Percentiles rank a stretch among this genome's conserved stretches.
Evolutionary conservation across 53 echinoderm and acorn worm species (phyloP).

Genomic region (Henricia sp.): DNA sequence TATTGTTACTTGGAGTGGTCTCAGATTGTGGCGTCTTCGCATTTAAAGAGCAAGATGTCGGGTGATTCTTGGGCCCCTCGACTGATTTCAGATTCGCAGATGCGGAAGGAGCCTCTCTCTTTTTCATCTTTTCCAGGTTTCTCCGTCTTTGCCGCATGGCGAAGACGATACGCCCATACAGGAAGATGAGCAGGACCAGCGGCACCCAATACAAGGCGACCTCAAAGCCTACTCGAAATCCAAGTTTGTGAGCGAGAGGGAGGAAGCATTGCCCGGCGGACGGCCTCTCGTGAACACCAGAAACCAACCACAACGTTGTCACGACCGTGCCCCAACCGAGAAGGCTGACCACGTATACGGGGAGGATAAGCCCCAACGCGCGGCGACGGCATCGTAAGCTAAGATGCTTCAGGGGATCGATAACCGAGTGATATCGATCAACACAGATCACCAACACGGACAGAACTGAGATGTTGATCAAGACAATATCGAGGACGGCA

Average conservation of each 20-base stretch:
- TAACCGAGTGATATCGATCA: constrained; percentile 43
- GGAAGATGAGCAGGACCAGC: constrained; percentile 15
- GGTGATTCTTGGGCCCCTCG: too few species aligned
- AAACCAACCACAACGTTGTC: constrained; percentile 29
- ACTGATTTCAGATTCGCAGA: too few species aligned
- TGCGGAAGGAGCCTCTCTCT: background rate
- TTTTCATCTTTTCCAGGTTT: background rate
- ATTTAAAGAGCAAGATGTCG: too few species aligned
- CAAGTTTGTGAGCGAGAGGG: constrained; percentile 13
- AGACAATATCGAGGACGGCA: constrained; percentile 52
- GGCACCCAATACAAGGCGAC: constrained; percentile 36
- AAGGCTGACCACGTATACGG: constrained; percentile 29
- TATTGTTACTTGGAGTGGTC: too few species aligned
- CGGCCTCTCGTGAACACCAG: constrained; percentile 21
- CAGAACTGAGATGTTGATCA: constrained; percentile 55
- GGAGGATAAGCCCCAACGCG: background rate
- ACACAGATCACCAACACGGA: constrained; percentile 61
- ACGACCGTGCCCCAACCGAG: constrained; percentile 8
- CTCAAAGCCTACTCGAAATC: constrained; percentile 23
- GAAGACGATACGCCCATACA: background rate
- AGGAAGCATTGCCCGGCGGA: constrained; percentile 31
- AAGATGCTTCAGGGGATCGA: constrained; percentile 32
- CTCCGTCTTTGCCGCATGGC: background rate
- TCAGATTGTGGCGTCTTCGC: too few species aligned
- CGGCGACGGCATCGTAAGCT: constrained; percentile 21